Evolutionary conservation across 2,888 invertebrate genomes (phyloP).

Genomic region (Trissolcus brochymenae): DNA sequence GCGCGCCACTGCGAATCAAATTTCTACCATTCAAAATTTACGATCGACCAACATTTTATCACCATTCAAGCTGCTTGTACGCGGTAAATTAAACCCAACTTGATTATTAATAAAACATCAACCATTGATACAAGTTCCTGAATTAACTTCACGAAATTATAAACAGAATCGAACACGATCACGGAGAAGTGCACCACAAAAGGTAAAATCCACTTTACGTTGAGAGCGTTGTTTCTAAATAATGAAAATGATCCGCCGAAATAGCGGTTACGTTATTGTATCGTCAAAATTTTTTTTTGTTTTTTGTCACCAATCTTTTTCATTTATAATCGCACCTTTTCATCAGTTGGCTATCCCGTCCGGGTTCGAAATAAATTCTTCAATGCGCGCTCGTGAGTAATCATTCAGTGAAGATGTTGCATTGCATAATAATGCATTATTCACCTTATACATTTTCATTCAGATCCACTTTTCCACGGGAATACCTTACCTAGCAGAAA

Average conservation of each 20-base stretch:
- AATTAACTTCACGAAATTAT: background rate
- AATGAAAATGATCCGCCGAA: background rate
- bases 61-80: background rate
- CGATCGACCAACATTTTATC: background rate
- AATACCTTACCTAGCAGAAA: constrained; percentile 25
- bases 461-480: constrained; percentile 2
- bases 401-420: background rate
- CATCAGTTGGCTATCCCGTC: background rate
- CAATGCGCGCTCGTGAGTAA: background rate
- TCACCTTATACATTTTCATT: constrained; percentile 13
- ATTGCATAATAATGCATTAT: constrained; percentile 5
- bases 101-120: constrained; percentile 1
- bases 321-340: background rate
- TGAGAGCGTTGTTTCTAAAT: too few species aligned
- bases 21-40: constrained; percentile 3
- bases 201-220: too few species aligned
- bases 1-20: constrained; percentile 11
- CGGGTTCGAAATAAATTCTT: background rate
- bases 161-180: background rate
- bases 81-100: background rate
- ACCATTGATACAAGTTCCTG: background rate
- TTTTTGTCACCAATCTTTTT: background rate
- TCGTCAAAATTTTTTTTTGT: background rate
- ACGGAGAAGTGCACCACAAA: too few species aligned
- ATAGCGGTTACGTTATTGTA: background rate